Conservation (phyloP, 1,140 invertebrate genomes). For the Drosophila pallidifrons region DNA sequence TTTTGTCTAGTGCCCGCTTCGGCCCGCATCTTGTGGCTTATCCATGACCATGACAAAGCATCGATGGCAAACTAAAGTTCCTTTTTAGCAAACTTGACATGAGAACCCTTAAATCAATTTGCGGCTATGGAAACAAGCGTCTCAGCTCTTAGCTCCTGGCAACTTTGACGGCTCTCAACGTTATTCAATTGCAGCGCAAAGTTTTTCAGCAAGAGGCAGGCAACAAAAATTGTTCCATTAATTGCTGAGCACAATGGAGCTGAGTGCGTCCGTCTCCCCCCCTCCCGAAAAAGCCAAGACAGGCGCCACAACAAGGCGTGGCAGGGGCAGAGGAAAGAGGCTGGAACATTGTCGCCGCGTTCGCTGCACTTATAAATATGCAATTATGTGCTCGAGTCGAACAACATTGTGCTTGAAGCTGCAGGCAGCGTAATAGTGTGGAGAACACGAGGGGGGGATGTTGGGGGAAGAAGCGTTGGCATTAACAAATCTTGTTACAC, state of each 20-base stretch:
- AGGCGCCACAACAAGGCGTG: constrained; percentile 7
- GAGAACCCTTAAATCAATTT: constrained; percentile 53
- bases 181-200: constrained; percentile 47
- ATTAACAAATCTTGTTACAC: constrained; percentile 76
- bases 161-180: constrained; percentile 16
- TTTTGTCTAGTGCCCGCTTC: neutral
- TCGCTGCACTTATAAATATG: constrained; percentile 75
- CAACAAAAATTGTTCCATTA: constrained; percentile 65
- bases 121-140: constrained; percentile 31
- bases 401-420: constrained; percentile 68
- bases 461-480: constrained; percentile 30
- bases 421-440: neutral
- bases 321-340: neutral
- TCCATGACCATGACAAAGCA: constrained; percentile 51
- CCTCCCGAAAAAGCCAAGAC: constrained; percentile 31
- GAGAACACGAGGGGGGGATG: neutral
- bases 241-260: constrained; percentile 65
- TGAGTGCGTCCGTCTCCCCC: neutral
- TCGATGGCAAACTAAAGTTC: constrained; percentile 39
- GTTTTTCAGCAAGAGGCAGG: constrained; percentile 24
- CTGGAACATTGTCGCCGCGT: constrained; percentile 8
- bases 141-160: constrained; percentile 5
- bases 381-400: constrained; percentile 69
- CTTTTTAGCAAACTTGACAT: constrained; percentile 32
- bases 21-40: neutral